A percentile compares a stretch with the other conserved stretches of the same genome.
These are phyloP conservation scores for Thymelicus sylvestris DNA, from an alignment of 2,888 invertebrate species.

Conservation along the genomic window DNA sequence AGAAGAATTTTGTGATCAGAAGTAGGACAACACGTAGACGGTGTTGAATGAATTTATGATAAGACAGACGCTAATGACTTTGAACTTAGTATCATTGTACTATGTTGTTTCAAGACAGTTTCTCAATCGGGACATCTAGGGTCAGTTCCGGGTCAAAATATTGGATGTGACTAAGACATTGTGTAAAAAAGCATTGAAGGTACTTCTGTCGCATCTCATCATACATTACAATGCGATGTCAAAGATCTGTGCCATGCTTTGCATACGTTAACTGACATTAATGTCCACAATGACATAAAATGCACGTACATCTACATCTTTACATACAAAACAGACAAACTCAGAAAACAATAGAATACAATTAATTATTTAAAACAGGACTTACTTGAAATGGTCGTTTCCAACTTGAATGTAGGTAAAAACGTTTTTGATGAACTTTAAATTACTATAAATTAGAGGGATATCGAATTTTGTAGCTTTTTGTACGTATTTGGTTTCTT, in stretches of 20 bases:
- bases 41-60: too few relatives aligned
- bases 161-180: too few relatives aligned
- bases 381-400: slow-evolving; percentile 76
- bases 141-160: too few relatives aligned
- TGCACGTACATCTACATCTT: slow-evolving; percentile 21
- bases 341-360: slow-evolving; percentile 26
- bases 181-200: neutral
- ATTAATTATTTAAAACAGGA: slow-evolving; percentile 35
- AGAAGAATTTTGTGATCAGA: too few relatives aligned
- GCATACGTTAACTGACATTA: slow-evolving; percentile 21
- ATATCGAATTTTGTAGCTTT: slow-evolving; percentile 73
- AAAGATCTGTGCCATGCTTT: slow-evolving; percentile 27
- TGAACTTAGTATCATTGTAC: too few relatives aligned
- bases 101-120: too few relatives aligned
- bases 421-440: slow-evolving; percentile 70
- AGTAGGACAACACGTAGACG: too few relatives aligned
- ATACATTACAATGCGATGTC: slow-evolving; percentile 24
- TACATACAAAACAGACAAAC: slow-evolving; percentile 18
- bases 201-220: neutral
- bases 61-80: too few relatives aligned
- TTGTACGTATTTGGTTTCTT: slow-evolving; percentile 70
- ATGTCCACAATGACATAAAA: slow-evolving; percentile 19
- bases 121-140: too few relatives aligned
- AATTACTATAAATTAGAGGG: slow-evolving; percentile 73
- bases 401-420: slow-evolving; percentile 62